Evolutionary conservation across 2,113 vertebrate species (phyloP).

Genomic region (Piliocolobus tephrosceles): DNA sequence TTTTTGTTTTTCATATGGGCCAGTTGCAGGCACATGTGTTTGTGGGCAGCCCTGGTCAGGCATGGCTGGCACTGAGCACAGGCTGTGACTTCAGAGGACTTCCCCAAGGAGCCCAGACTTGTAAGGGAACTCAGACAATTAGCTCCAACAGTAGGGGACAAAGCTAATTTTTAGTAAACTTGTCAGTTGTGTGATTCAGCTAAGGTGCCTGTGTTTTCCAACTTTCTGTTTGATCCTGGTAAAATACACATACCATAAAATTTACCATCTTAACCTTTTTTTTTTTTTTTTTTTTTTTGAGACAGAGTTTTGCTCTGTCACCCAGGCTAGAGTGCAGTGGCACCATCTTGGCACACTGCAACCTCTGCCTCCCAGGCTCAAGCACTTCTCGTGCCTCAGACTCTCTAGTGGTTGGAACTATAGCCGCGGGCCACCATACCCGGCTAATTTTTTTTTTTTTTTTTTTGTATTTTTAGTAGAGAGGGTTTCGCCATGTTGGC

Average conservation of each 20-base stretch:
- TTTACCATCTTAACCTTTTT: background rate
- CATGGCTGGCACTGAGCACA: background rate
- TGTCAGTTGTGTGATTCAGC: background rate
- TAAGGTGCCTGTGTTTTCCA: background rate
- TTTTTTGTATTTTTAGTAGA: too few species aligned
- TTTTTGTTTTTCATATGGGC: background rate
- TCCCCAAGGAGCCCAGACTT: background rate
- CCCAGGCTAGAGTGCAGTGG: too few species aligned
- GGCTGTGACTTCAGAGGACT: background rate
- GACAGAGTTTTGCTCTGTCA: too few species aligned
- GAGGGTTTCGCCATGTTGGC: too few species aligned
- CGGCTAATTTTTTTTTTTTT: too few species aligned
- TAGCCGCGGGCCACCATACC: fast-evolving
- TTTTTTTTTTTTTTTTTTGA: too few species aligned
- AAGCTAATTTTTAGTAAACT: background rate
- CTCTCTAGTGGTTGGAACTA: too few species aligned
- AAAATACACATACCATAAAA: background rate
- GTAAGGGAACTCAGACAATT: background rate
- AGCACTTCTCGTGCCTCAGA: too few species aligned
- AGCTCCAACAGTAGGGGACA: too few species aligned
- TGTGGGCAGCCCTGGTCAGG: background rate
- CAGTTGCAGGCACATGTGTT: background rate
- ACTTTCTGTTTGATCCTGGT: background rate
- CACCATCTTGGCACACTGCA: too few species aligned
- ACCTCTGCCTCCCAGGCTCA: too few species aligned